Evolutionary conservation across 2,113 vertebrate species (phyloP).

Genomic region (Orcinus orca): DNA sequence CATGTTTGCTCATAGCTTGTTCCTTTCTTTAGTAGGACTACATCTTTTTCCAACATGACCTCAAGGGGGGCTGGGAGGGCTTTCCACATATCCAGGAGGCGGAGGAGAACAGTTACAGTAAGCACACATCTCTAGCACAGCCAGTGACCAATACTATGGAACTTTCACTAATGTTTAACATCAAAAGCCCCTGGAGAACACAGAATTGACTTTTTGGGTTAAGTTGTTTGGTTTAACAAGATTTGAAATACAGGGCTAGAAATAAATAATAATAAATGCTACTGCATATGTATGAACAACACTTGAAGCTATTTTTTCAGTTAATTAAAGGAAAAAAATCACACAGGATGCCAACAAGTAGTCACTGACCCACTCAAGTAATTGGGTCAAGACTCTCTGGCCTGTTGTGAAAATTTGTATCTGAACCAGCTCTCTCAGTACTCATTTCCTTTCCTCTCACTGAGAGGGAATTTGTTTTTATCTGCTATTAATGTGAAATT

Average conservation of each 20-base stretch:
- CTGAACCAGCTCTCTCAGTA: background rate
- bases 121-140: background rate
- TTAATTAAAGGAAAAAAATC: slow-evolving; percentile 36
- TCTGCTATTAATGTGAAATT: background rate
- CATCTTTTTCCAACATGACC: background rate
- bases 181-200: background rate
- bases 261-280: background rate
- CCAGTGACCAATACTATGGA: background rate
- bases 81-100: background rate
- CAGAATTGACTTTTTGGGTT: background rate
- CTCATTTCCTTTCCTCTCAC: background rate
- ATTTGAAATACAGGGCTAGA: background rate
- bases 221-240: slow-evolving; percentile 4
- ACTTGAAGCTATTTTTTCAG: background rate
- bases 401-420: background rate
- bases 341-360: background rate
- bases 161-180: too few species aligned
- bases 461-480: background rate
- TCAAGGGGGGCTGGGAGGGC: background rate
- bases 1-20: background rate
- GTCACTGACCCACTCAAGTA: background rate
- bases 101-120: background rate
- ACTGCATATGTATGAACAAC: background rate
- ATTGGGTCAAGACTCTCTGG: background rate
- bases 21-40: background rate